Percentiles rank a stretch among this genome's conserved stretches.
Evolutionary conservation across 2,113 vertebrate genomes (phyloP).

Genomic region (Eretmochelys imbricata): DNA sequence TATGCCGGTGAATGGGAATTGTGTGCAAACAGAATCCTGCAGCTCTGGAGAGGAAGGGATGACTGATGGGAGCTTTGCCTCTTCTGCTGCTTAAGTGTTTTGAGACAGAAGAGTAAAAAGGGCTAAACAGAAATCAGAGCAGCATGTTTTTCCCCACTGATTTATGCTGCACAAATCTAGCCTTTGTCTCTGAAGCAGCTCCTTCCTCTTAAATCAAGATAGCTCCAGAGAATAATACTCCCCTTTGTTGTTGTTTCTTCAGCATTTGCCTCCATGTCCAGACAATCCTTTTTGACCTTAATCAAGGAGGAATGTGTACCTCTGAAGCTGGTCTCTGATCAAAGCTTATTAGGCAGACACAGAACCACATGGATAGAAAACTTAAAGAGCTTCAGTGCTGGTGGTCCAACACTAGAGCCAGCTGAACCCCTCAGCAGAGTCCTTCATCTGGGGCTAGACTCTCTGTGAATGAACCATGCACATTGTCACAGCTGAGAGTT

Average conservation of each 20-base stretch:
- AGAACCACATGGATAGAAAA: accelerated
- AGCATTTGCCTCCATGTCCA: not conserved
- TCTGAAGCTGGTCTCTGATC: not conserved
- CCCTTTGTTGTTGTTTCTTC: not conserved
- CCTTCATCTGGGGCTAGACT: not conserved
- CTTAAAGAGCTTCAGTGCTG: accelerated
- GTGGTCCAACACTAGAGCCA: not conserved
- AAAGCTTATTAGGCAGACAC: not conserved
- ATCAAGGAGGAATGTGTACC: not conserved
- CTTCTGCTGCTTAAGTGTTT: not conserved
- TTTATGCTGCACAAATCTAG: not conserved
- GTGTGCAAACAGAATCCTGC: not conserved
- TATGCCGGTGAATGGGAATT: not conserved
- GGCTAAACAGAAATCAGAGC: not conserved
- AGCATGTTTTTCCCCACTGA: not conserved
- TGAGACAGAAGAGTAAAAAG: not conserved
- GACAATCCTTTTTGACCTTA: not conserved
- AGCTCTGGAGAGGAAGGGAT: not conserved
- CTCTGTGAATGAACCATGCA: not conserved
- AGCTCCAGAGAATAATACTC: not conserved
- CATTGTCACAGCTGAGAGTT: not conserved
- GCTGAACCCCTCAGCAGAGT: not conserved
- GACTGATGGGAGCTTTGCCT: not conserved
- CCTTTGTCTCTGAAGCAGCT: not conserved
- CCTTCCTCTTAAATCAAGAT: not conserved